Percentiles rank a stretch among this genome's conserved stretches.
phyloP scores from a whole-genome alignment of 1,140 invertebrate genomes.

The Papilio machaon region DNA sequence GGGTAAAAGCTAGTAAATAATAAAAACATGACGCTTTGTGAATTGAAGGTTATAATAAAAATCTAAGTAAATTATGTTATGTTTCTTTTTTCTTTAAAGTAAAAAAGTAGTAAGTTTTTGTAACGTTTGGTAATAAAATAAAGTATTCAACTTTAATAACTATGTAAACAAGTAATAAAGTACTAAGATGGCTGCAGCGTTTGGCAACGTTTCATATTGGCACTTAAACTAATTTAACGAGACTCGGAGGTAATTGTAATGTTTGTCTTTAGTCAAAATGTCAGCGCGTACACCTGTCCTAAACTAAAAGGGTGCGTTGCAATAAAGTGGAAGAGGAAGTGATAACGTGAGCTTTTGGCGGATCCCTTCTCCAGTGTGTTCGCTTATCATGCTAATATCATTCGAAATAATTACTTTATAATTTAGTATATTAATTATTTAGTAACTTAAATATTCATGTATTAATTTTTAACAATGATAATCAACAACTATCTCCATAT shows the following conservation, averaged over 20 bases:
- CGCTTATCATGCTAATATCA: too few species aligned
- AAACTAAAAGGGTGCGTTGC: background rate
- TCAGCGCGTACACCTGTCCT: background rate
- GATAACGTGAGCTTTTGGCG: too few species aligned
- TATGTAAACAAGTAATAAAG: constrained; percentile 18
- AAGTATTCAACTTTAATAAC: constrained; percentile 13
- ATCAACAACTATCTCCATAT: background rate
- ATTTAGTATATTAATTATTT: too few species aligned
- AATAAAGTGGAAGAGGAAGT: background rate
- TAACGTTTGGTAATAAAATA: constrained; percentile 1
- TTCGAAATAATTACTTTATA: too few species aligned
- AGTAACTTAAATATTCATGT: too few species aligned
- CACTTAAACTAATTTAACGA: constrained; percentile 12
- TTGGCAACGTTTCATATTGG: constrained; percentile 19
- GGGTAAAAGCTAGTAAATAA: background rate
- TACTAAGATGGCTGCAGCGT: background rate
- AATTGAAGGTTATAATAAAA: background rate
- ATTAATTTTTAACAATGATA: background rate
- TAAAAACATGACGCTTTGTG: background rate
- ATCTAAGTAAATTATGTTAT: background rate
- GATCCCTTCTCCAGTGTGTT: too few species aligned
- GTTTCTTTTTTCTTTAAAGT: background rate
- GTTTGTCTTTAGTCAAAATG: background rate
- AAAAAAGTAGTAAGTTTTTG: background rate
- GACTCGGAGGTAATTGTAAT: constrained; percentile 15